These are phyloP conservation scores for Gila robusta DNA, from an alignment of 2,797 vertebrate species.

Conservation along the genomic window DNA sequence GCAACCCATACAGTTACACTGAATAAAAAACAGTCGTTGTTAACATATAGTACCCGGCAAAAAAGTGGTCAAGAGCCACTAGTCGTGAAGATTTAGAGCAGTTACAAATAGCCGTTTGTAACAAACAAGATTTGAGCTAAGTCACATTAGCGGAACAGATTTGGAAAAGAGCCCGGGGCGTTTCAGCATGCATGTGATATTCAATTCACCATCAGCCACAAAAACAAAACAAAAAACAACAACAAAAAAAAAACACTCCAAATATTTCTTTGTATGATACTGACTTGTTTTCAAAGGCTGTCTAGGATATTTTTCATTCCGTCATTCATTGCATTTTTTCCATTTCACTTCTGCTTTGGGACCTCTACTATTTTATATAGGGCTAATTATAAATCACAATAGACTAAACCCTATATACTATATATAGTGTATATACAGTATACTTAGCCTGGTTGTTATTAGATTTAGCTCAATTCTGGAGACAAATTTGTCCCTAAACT, in stretches of 20 bases:
- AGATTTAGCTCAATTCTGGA: not conserved
- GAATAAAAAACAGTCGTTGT: constrained; percentile 37
- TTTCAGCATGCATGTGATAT: constrained; percentile 23
- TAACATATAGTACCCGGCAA: constrained; percentile 2
- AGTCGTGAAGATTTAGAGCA: constrained; percentile 26
- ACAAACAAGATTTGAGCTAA: constrained; percentile 42
- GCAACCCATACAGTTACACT: not conserved
- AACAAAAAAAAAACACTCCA: not conserved
- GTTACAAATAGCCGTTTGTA: not conserved
- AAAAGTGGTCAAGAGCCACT: constrained; percentile 26
- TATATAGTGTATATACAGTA: no score
- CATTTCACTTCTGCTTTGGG: no score
- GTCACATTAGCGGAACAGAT: constrained; percentile 29
- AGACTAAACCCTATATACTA: not conserved
- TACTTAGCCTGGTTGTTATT: not conserved
- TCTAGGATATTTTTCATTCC: not conserved
- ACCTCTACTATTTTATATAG: not conserved
- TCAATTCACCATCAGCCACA: constrained; percentile 8
- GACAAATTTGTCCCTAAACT: no score
- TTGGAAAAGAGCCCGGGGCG: constrained; percentile 21
- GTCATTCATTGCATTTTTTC: no score
- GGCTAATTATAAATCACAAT: not conserved
- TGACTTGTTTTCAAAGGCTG: constrained; percentile 36
- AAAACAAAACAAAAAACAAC: not conserved
- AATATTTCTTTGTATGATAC: constrained; percentile 47